Base-by-base conservation (phyloP, 2,113 vertebrate species). In the Atlantisia rogersi region DNA sequence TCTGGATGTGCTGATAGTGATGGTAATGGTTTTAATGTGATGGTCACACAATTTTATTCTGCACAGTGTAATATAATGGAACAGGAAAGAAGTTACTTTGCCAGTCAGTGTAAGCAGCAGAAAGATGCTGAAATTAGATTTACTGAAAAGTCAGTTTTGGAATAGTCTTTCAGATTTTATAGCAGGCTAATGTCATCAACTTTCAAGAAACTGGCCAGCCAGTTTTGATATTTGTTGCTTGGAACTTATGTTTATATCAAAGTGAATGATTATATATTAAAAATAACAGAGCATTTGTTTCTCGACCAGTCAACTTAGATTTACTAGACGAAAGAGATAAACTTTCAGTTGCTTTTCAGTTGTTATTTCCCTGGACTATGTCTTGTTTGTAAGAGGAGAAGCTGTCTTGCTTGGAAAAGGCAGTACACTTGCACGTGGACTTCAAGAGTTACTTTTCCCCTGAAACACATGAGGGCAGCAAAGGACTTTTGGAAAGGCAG, bases 401-500 rank as follows among this genome's bases (percentile, higher is more conserved):
- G 15, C 19, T 55, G 21, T 39, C 31, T 76, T 40, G 3, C 18
- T 15, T 67, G 46, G 44, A 32, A 73, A 40, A 68, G 21, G 7
- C 48, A 48, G 48, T 22, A 48, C 20, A 20, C 20, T 50, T 78
- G 4, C 44, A 1, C 20, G 12, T 28, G 21, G 63, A 26, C 32
- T 29, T 68, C 16, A 39, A 21, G 44, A 58, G 14, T 77, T 70
- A 67, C 7, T 91, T 86, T 83, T 77, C 10, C 46, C 10, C 1
- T 42, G 75, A 78, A 94, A 90, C 96, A 42, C 94, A 40, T 7
- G 97, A 64, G 95, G 97, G 97, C 97, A 97, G 95, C 89, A 97
- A 80, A 94, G 89, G 64, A 75, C 90, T 86, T 96, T 25, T n/a
- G 56, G 48, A 91, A 83, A 82, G 48, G 89, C 81, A 82, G 12